Evolutionary conservation across 2,888 invertebrate species (phyloP).

Genomic region (Cyaniris semiargus): DNA sequence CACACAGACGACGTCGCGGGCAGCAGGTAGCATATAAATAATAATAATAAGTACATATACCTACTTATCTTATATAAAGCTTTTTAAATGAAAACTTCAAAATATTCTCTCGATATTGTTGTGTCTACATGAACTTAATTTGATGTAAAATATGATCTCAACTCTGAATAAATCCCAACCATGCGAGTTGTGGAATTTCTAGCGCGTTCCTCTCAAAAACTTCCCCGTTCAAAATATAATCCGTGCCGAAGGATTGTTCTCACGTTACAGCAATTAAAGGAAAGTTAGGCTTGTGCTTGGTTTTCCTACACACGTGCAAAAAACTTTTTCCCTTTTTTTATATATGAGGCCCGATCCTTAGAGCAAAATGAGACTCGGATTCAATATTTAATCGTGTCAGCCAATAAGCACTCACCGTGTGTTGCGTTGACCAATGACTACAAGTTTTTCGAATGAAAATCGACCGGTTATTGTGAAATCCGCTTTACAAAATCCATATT

Average conservation of each 20-base stretch:
- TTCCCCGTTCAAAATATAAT: constrained; percentile 10
- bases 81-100: background rate
- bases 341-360: too few relatives aligned
- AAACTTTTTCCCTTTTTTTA: background rate
- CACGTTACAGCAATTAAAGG: background rate
- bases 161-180: background rate
- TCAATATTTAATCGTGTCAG: too few relatives aligned
- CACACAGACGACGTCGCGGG: too few relatives aligned
- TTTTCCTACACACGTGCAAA: background rate
- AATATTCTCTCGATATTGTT: background rate
- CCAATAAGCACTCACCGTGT: too few relatives aligned
- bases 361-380: too few relatives aligned
- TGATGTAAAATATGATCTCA: background rate
- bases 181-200: background rate
- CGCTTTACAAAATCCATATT: too few relatives aligned
- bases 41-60: too few relatives aligned
- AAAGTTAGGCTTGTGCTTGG: background rate
- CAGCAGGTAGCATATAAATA: too few relatives aligned
- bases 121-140: background rate
- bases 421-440: too few relatives aligned
- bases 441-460: too few relatives aligned
- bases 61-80: too few relatives aligned
- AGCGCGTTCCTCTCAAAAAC: background rate
- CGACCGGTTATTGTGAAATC: too few relatives aligned
- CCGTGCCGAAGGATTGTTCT: background rate